Conservation (phyloP, 2,797 vertebrate genomes). For the Semaprochilodus insignis region DNA sequence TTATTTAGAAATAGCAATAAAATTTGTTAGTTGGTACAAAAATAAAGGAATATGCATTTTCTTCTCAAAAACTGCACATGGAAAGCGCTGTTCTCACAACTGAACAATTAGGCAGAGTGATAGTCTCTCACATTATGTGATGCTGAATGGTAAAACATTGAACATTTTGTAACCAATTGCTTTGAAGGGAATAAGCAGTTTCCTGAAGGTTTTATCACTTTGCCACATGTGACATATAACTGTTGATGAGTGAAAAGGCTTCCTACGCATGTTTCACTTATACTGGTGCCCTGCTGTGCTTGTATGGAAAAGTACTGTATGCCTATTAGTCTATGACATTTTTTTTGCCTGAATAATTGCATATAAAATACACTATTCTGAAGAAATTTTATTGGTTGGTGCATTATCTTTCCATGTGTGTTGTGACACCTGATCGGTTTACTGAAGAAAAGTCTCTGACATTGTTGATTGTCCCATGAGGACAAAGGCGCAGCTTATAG, state of each 20-base stretch:
- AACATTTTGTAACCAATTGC: background rate
- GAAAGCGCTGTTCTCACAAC: conserved; percentile 41
- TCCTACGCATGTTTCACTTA: background rate
- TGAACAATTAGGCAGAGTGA: conserved; percentile 11
- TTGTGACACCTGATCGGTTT: conserved; percentile 34
- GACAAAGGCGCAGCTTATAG: conserved; percentile 16
- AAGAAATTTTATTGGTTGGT: background rate
- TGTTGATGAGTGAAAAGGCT: background rate
- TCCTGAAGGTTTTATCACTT: background rate
- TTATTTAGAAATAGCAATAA: conserved; percentile 55
- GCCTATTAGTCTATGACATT: background rate
- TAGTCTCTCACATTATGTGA: background rate
- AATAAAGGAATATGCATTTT: conserved; percentile 51
- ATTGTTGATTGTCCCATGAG: conserved; percentile 29
- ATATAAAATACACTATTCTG: background rate
- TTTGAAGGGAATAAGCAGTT: background rate
- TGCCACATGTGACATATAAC: background rate
- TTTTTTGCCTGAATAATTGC: background rate
- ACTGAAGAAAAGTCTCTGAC: conserved; percentile 9
- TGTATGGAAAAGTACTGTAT: background rate
- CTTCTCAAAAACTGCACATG: conserved; percentile 51
- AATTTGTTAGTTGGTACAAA: conserved; percentile 56
- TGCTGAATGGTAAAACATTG: background rate
- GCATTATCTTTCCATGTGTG: background rate
- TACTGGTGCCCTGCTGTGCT: background rate